Base-by-base conservation (phyloP, 2,797 vertebrate genomes). In the Enteromius radiatus region DNA sequence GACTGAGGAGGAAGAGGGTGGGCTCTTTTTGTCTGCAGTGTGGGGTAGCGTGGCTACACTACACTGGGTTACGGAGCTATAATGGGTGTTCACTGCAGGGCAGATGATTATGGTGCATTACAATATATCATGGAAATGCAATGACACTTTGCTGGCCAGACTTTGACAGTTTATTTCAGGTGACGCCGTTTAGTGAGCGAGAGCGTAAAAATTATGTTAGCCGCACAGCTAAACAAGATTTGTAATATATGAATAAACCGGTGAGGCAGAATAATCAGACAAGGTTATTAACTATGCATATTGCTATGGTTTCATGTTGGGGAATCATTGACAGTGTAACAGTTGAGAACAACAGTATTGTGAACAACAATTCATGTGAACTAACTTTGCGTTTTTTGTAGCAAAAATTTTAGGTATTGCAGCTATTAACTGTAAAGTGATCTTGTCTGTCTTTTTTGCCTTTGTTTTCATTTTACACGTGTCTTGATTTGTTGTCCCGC, bases 41-140 rank as follows among this genome's bases (percentile, higher is more conserved):
- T 68, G 23, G 73, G 64, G 36, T 59, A 36, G 80, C 3, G 9
- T 52, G 45, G 43, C 68, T 52, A 76, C 61, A 54, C 47, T 31
- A 47, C 64, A 61, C 49, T 36, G 64, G 65, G 38, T 61, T 63
- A 23, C 38, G 1, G 49, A 77, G 74, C 74, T 83, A 45, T 83
- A 69, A 83, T 38, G 81, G 64, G 36, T 74, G 23, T 54, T 54
- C 47, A 76, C 80, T 54, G 80, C 71, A 77, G 81, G 65, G 63
- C 64, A 49, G 73, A 70, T 77, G 74, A 83, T 83, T 70, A 83
- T 68, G 52, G 52, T 9, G 65, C 81, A 70, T 70, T 83, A 77
- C 74, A 83, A 77, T 83, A 56, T 47, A 76, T 76, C 74, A 77
- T 49, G 52, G 2, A 77, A 83, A 82, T 68, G 47, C 54, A 70